A percentile compares a stretch with the other conserved stretches of the same genome.
phyloP scores from a whole-genome alignment of 1,140 invertebrate genomes.

The Danaus melanippus region DNA sequence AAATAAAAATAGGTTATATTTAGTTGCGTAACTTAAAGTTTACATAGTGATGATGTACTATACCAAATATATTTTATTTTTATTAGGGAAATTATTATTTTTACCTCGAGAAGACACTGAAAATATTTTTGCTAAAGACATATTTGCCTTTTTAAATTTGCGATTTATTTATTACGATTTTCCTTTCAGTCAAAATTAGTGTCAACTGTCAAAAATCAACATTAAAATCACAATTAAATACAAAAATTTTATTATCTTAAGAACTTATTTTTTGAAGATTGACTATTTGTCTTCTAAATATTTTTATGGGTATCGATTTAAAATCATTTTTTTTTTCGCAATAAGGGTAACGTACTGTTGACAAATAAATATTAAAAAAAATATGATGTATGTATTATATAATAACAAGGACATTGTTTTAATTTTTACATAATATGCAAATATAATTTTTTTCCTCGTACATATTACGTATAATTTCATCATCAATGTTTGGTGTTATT shows the following conservation, averaged over 20 bases:
- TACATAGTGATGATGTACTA: background rate
- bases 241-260: no score
- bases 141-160: slow-evolving; percentile 22
- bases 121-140: slow-evolving; percentile 63
- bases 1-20: slow-evolving; percentile 33
- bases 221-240: no score
- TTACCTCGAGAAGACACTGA: slow-evolving; percentile 55
- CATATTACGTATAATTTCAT: no score
- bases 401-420: no score
- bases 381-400: no score
- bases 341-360: no score
- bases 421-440: no score
- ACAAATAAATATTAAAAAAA: no score
- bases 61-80: background rate
- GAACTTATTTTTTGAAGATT: no score
- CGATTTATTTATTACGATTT: slow-evolving; percentile 4
- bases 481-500: no score
- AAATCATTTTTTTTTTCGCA: background rate
- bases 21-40: slow-evolving; percentile 49
- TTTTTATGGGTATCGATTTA: background rate
- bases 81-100: slow-evolving; percentile 2
- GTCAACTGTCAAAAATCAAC: background rate
- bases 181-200: slow-evolving; percentile 1
- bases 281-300: background rate
- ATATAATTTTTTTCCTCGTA: no score